phyloP scores from a whole-genome alignment of 2,113 vertebrate genomes.

The Chauna torquata region DNA sequence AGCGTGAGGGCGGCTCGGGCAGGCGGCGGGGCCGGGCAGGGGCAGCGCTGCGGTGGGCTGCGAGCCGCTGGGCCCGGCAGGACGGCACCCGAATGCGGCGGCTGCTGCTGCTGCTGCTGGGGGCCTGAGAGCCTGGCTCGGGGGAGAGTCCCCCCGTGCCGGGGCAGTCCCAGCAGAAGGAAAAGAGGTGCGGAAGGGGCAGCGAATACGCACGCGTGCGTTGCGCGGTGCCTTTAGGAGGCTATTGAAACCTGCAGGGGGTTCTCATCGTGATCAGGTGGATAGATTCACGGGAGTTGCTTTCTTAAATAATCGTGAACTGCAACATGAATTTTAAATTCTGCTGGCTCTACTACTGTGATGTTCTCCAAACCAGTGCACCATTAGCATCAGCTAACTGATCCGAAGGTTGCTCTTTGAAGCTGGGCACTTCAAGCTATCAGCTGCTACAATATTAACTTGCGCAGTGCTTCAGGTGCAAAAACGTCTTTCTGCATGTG shows the following conservation, averaged over 20 bases:
- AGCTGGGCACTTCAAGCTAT: not conserved
- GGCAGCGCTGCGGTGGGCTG: not conserved
- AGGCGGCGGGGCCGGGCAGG: not conserved
- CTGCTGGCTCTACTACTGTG: not conserved
- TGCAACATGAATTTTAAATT: not conserved
- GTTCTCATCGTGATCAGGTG: not conserved
- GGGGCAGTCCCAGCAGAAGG: not conserved
- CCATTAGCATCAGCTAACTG: not conserved
- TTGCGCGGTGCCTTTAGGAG: not conserved
- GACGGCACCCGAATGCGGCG: not conserved
- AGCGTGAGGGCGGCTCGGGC: too few relatives aligned
- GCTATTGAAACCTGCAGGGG: not conserved
- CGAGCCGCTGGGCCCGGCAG: not conserved
- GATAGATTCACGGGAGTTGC: not conserved
- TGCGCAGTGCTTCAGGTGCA: not conserved
- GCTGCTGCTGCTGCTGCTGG: too few relatives aligned
- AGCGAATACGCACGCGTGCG: not conserved
- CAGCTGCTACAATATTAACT: not conserved
- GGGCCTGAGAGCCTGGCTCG: not conserved
- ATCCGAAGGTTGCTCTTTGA: not conserved
- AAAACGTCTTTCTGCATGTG: not conserved
- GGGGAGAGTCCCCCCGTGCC: not conserved
- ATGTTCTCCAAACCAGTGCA: not conserved
- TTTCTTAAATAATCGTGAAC: fast-evolving
- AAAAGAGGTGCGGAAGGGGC: too few relatives aligned